Percentiles rank a stretch among this genome's conserved stretches.
These are phyloP conservation scores for Ostrea denselamellosa DNA, from an alignment of 1,140 invertebrate species.

Conservation along the genomic window DNA sequence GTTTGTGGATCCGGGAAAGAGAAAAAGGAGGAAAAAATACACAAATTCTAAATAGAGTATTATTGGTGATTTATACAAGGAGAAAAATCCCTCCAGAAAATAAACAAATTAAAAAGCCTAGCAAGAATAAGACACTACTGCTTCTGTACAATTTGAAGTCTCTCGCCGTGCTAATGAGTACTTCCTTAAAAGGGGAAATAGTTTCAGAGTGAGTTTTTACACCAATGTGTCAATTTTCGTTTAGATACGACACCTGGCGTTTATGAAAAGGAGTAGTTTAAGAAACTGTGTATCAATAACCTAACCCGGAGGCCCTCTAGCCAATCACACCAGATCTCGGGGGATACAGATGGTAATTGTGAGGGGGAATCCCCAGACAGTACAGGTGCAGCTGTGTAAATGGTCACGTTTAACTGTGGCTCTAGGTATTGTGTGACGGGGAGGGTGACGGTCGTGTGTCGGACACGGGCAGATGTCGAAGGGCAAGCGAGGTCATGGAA, in stretches of 20 bases:
- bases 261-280: neutral
- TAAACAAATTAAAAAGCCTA: no score
- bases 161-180: neutral
- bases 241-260: neutral
- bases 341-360: slow-evolving; percentile 25
- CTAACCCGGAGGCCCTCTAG: neutral
- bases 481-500: slow-evolving; percentile 1
- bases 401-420: slow-evolving; percentile 11
- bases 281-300: neutral
- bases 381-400: neutral
- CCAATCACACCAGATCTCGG: neutral
- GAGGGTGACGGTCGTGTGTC: slow-evolving; percentile 23
- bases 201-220: neutral
- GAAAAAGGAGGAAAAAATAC: no score
- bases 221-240: neutral
- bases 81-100: no score
- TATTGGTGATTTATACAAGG: no score
- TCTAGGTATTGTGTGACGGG: neutral
- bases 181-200: neutral
- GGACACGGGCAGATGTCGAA: slow-evolving; percentile 19
- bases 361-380: neutral
- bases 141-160: neutral
- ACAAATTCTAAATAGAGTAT: no score
- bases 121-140: neutral
- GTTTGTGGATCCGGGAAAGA: no score